Conservation (phyloP, 1,140 invertebrate species). For the Spodoptera frugiperda region DNA sequence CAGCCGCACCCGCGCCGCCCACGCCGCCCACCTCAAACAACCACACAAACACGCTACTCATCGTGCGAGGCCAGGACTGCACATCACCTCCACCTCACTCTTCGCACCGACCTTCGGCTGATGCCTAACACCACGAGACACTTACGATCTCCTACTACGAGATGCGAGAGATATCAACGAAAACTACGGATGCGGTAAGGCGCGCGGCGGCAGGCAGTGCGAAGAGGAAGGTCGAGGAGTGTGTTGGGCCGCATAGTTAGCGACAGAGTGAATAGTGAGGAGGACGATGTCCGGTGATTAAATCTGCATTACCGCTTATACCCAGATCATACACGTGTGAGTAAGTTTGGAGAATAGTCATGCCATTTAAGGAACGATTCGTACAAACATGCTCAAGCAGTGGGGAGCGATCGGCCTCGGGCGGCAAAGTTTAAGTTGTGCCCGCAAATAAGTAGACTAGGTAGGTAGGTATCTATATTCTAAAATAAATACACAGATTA, state of each 20-base stretch:
- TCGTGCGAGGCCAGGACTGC: constrained; percentile 74
- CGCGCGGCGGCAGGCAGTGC: constrained; percentile 65
- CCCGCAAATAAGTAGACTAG: constrained; percentile 51
- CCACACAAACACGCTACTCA: constrained; percentile 85
- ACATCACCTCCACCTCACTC: constrained; percentile 64
- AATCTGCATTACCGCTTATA: constrained; percentile 79
- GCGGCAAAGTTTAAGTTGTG: constrained; percentile 76
- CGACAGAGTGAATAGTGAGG: constrained; percentile 78
- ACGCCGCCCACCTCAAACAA: constrained; percentile 85
- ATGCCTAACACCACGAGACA: neutral
- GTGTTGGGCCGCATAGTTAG: constrained; percentile 73
- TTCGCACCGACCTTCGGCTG: constrained; percentile 53
- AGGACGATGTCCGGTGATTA: constrained; percentile 74
- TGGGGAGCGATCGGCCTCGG: constrained; percentile 80
- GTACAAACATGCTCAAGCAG: constrained; percentile 83
- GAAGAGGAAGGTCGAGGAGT: constrained; percentile 73
- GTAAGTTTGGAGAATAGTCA: constrained; percentile 78
- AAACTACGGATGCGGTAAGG: constrained; percentile 49
- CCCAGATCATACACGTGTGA: constrained; percentile 81
- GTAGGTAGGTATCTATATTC: constrained; percentile 24
- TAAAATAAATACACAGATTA: constrained; percentile 46
- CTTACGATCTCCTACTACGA: neutral
- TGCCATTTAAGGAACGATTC: constrained; percentile 80
- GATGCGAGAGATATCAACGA: neutral
- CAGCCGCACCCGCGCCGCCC: constrained; percentile 81